phyloP scores from a whole-genome alignment of 1,140 invertebrate genomes.

The Asbolus verrucosus region DNA sequence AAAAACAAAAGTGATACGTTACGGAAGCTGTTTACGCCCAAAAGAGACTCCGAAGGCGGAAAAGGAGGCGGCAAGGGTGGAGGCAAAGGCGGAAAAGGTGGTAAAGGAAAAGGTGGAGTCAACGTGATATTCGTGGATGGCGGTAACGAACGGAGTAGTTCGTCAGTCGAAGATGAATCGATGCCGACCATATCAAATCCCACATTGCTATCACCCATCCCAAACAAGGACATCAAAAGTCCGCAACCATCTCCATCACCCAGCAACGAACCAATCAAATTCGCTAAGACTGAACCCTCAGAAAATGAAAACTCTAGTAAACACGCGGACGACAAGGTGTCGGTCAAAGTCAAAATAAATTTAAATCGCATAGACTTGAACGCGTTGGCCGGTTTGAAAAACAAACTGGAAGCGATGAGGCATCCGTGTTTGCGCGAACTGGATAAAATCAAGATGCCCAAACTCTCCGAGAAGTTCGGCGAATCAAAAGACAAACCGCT shows the following conservation, averaged over 20 bases:
- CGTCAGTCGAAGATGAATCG: constrained; percentile 62
- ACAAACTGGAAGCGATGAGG: constrained; percentile 46
- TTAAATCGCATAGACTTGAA: constrained; percentile 54
- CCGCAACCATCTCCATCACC: constrained; percentile 27
- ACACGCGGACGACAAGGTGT: constrained; percentile 33
- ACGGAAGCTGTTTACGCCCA: constrained; percentile 72
- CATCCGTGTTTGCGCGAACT: constrained; percentile 32
- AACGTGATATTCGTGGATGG: constrained; percentile 63
- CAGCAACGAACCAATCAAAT: constrained; percentile 50
- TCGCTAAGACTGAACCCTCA: constrained; percentile 51
- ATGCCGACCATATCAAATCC: constrained; percentile 57
- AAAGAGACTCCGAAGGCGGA: constrained; percentile 62
- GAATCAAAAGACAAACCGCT: constrained; percentile 17
- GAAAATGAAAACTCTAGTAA: constrained; percentile 24
- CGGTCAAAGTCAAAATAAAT: constrained; percentile 58
- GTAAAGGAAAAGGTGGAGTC: constrained; percentile 65
- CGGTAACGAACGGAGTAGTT: constrained; percentile 61
- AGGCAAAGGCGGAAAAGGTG: constrained; percentile 70
- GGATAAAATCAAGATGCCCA: no score
- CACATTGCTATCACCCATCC: constrained; percentile 55
- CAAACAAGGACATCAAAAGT: constrained; percentile 45
- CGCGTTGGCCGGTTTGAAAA: constrained; percentile 45
- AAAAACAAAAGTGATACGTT: constrained; percentile 80
- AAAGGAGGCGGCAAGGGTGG: constrained; percentile 70
- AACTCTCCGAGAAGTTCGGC: no score